A percentile compares a stretch with the other conserved stretches of the same genome.
phyloP scores from a whole-genome alignment of 2,888 invertebrate species.

The Stictocephala bisonia region DNA sequence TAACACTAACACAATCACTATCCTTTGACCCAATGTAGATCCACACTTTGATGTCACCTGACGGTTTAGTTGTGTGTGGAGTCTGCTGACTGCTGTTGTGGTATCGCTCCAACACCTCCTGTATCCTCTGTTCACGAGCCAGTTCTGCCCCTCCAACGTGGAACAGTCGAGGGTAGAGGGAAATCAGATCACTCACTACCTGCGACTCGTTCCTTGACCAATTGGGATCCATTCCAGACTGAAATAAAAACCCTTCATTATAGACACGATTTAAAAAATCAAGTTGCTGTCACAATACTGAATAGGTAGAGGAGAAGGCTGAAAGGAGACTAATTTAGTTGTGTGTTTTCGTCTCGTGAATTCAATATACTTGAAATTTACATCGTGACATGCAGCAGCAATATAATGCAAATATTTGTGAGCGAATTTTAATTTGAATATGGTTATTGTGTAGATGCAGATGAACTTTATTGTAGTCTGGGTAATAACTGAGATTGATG shows the following conservation, averaged over 20 bases:
- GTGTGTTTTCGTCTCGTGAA: too few species aligned
- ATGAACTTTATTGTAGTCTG: too few species aligned
- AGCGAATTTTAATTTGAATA: too few species aligned
- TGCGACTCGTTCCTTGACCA: constrained; percentile 77
- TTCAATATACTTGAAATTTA: too few species aligned
- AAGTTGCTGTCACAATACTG: constrained; percentile 17
- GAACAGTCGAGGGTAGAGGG: constrained; percentile 81
- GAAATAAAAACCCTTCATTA: constrained; percentile 61
- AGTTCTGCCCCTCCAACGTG: constrained; percentile 80
- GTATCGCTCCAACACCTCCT: constrained; percentile 74
- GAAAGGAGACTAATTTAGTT: too few species aligned
- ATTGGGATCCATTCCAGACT: constrained; percentile 66
- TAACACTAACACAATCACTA: constrained; percentile 70
- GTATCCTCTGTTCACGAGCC: constrained; percentile 80
- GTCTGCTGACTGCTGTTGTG: constrained; percentile 69
- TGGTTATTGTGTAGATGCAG: too few species aligned
- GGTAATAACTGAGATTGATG: too few species aligned
- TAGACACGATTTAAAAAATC: constrained; percentile 46
- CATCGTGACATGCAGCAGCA: too few species aligned
- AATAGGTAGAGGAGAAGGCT: too few species aligned
- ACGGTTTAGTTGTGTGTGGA: constrained; percentile 68
- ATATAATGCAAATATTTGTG: too few species aligned
- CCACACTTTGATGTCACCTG: constrained; percentile 86
- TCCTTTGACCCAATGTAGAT: constrained; percentile 76
- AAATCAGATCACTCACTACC: constrained; percentile 82